Evolutionary conservation across 2,888 invertebrate species (phyloP), one percentile per base, ranked within the genome.

Genomic region (Philhelius pedissequus): DNA sequence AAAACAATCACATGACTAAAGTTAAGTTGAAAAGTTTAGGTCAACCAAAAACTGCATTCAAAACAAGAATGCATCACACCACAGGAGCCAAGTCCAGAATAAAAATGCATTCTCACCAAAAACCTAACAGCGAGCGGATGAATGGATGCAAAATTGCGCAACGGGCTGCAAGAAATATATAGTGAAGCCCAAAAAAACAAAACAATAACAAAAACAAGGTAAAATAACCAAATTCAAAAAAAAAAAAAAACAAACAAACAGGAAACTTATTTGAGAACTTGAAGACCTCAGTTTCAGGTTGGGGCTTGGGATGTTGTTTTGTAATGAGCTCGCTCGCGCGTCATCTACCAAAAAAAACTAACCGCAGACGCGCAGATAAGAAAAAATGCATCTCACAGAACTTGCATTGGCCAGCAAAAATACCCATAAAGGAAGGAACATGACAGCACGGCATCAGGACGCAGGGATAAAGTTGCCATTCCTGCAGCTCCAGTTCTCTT

Each of bases 321-420:
- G 68, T 71, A 69, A 50, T 69, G 60, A 48, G 27, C 50, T 56
- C 45, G 75, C 58, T 75, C 71, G 75, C 71, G 66, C 84, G 71
- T 80, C 84, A 84, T 84, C 75, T 84, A 68, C 75, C 71, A 84
- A 84, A 84, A 84, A 84, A 84, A 80, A 84, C 68, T 80, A 84
- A 84, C 84, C 79, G 78, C 83, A 86, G 66, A 78, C 68, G 66
- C 64, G 66, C 64, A 56, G 73, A 77, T 68, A 45, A 66, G 74
- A 80, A 86, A 83, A 86, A 83, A 79, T 86, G 79, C 84, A 88
- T 86, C n/a, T 64, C 48, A 64, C 87, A 75, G 27, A 58, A 71
- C 81, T 64, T 45, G 69, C 73, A 56, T 15, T 50, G 25, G 35
- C 35, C 54, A 50, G 30, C 70, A n/a, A 25, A 6, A 45, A 5